Conservation (phyloP, 2,888 invertebrate species). For the Amphimallon solstitiale region DNA sequence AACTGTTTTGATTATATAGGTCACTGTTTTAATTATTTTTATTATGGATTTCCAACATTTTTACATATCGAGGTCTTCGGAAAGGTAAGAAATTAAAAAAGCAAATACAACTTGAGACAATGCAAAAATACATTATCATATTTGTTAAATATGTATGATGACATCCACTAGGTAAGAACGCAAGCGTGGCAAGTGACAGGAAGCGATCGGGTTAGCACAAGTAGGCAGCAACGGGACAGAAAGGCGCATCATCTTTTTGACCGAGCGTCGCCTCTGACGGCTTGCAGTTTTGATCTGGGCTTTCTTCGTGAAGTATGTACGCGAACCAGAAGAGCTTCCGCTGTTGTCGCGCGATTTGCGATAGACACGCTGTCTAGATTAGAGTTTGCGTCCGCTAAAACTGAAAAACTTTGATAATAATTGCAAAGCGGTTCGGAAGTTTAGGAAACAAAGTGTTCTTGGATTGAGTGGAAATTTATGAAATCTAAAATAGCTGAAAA, state of each 20-base stretch:
- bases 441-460: not conserved
- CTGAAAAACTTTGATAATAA: conserved; percentile 1
- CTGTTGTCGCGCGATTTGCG: not conserved
- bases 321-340: not conserved
- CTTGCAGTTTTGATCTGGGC: conserved; percentile 24
- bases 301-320: conserved; percentile 23
- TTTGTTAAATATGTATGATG: no score
- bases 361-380: conserved; percentile 22
- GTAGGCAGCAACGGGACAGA: conserved; percentile 15
- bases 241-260: conserved; percentile 28
- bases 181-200: conserved; percentile 22
- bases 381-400: not conserved
- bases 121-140: no score
- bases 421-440: not conserved
- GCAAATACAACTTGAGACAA: no score
- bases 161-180: no score
- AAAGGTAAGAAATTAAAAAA: no score
- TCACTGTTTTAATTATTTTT: no score
- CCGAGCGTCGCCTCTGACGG: conserved; percentile 10
- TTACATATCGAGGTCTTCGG: no score
- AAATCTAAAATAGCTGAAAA: no score
- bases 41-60: no score
- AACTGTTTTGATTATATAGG: no score
- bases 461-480: no score
- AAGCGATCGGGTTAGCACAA: conserved; percentile 1